Evolutionary conservation across 2,113 vertebrate genomes (phyloP).

Genomic region (Ellobius talpinus): DNA sequence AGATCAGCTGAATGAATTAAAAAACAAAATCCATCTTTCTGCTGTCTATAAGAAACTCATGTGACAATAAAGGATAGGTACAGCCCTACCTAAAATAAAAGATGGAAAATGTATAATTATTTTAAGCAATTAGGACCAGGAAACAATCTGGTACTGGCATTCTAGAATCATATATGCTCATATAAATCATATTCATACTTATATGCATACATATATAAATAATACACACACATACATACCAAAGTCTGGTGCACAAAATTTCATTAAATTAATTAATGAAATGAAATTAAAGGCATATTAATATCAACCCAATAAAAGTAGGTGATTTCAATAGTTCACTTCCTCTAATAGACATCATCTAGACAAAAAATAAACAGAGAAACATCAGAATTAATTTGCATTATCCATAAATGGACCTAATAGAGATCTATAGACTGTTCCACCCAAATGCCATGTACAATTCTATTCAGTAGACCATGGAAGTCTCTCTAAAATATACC

Average conservation of each 20-base stretch:
- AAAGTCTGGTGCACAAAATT: neutral
- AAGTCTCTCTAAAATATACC: neutral
- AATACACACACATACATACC: neutral
- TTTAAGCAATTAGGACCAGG: neutral
- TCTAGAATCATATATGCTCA: neutral
- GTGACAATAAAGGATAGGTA: neutral
- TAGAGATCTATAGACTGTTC: neutral
- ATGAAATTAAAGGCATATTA: neutral
- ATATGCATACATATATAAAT: neutral
- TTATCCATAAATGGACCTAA: neutral
- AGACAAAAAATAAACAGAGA: neutral
- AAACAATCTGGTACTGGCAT: neutral
- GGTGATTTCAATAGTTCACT: neutral
- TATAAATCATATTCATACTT: no score
- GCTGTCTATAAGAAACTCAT: neutral
- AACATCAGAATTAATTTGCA: neutral
- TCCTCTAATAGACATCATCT: neutral
- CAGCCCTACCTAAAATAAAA: neutral
- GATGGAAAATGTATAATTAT: neutral
- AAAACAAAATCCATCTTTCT: neutral
- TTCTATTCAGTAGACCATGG: neutral
- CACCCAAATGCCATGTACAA: neutral
- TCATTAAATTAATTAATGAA: neutral
- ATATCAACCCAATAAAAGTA: neutral
- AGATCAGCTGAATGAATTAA: neutral